Conservation (phyloP, 2,888 invertebrate genomes). For the Buathra laborator region DNA sequence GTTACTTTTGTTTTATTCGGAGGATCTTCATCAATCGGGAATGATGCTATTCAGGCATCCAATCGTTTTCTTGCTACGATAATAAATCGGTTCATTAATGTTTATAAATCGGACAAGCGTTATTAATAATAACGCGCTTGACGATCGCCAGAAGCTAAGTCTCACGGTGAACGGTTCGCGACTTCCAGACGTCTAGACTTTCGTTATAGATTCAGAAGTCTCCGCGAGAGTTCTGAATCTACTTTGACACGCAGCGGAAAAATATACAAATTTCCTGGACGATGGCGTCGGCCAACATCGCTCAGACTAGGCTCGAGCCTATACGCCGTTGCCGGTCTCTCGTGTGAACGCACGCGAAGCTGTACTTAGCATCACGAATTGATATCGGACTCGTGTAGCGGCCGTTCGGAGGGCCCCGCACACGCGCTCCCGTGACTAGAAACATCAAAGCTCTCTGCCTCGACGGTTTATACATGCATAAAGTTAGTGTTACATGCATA, state of each 20-base stretch:
- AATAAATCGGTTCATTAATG: conserved; percentile 58
- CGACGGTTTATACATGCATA: conserved; percentile 1
- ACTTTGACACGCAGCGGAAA: conserved; percentile 38
- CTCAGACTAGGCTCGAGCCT: conserved; percentile 15
- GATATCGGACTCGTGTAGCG: conserved; percentile 74
- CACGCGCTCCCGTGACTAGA: conserved; percentile 78
- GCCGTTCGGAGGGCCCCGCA: conserved; percentile 42
- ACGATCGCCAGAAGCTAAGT: conserved; percentile 6
- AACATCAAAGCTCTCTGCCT: conserved; percentile 77
- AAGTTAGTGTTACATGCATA: conserved; percentile 60
- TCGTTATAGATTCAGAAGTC: neutral
- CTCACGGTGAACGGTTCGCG: neutral
- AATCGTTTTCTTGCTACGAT: neutral
- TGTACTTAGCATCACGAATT: conserved; percentile 82
- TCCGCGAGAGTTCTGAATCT: conserved; percentile 30
- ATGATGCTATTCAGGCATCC: conserved; percentile 7
- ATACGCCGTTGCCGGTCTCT: conserved; percentile 21
- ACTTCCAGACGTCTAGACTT: conserved; percentile 14
- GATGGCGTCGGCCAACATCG: neutral
- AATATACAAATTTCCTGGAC: conserved; percentile 18
- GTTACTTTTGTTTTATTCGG: conserved; percentile 59
- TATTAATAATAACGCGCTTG: neutral
- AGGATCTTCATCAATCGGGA: conserved; percentile 61
- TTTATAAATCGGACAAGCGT: conserved; percentile 22
- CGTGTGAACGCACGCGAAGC: conserved; percentile 80